A percentile compares a stretch with the other conserved stretches of the same genome.
phyloP scores from a whole-genome alignment of 2,888 invertebrate genomes.

The Folsomia candida region DNA sequence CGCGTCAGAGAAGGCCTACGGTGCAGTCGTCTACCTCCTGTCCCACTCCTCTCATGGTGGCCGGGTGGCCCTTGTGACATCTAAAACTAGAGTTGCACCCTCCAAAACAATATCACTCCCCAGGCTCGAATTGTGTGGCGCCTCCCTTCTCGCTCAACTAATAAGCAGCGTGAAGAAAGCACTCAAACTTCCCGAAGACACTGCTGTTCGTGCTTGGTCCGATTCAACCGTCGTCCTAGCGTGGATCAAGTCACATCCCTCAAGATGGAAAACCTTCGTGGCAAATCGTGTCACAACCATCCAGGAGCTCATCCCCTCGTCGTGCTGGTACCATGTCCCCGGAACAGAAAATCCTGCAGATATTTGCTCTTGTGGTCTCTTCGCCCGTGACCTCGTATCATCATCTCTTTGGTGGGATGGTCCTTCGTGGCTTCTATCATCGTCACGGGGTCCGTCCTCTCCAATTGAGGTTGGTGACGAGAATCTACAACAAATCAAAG shows the following conservation, averaged over 20 bases:
- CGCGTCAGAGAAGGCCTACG: slow-evolving; percentile 45
- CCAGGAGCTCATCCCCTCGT: slow-evolving; percentile 10
- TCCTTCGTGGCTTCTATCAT: slow-evolving; percentile 30
- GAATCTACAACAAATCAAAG: not conserved
- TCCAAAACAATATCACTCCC: slow-evolving; percentile 42
- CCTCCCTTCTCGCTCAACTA: slow-evolving; percentile 18
- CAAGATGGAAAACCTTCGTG: slow-evolving; percentile 43
- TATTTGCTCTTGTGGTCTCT: too few relatives aligned
- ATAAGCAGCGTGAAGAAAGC: slow-evolving; percentile 5
- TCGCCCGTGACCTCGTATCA: slow-evolving; percentile 17
- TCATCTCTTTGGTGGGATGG: slow-evolving; percentile 49
- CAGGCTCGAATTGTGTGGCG: slow-evolving; percentile 40
- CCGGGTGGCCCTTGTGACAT: not conserved
- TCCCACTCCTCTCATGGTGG: not conserved
- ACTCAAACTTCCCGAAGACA: slow-evolving; percentile 1
- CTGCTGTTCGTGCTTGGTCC: slow-evolving; percentile 28
- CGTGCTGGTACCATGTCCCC: slow-evolving; percentile 46
- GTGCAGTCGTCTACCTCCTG: slow-evolving; percentile 45
- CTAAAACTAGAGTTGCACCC: slow-evolving; percentile 46
- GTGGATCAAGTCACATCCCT: slow-evolving; percentile 34
- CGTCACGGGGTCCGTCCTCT: too few relatives aligned
- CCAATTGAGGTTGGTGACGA: too few relatives aligned
- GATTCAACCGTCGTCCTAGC: slow-evolving; percentile 41
- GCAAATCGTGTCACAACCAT: slow-evolving; percentile 47
- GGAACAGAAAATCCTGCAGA: slow-evolving; percentile 48